Conservation (phyloP, 2,113 vertebrate species). For the Cettia cetti region DNA sequence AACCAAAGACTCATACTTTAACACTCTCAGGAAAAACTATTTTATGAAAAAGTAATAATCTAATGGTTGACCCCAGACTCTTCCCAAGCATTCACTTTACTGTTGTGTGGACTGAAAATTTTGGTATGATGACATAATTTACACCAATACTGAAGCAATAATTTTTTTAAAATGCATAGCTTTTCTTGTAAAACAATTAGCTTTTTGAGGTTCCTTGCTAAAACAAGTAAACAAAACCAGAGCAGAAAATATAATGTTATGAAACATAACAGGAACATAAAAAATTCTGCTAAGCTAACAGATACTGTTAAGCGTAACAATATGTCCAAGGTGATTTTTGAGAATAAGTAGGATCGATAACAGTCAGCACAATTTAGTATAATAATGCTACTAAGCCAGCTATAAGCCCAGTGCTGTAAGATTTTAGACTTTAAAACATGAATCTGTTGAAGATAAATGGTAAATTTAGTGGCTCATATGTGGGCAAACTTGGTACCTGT, state of each 20-base stretch:
- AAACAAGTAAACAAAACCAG: background rate
- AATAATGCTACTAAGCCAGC: background rate
- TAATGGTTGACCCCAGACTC: background rate
- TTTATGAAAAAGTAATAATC: background rate
- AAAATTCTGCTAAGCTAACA: background rate
- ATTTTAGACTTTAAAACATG: background rate
- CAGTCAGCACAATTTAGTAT: background rate
- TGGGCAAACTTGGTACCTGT: background rate
- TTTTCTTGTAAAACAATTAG: background rate
- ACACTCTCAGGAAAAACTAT: background rate
- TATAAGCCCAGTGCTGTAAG: background rate
- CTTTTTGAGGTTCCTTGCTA: background rate
- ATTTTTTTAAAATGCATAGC: background rate
- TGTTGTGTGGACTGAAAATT: background rate
- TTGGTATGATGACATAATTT: background rate
- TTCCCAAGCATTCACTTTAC: background rate
- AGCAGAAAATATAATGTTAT: background rate
- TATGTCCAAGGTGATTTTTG: background rate
- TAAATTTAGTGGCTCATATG: background rate
- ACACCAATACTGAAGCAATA: background rate
- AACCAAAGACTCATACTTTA: slow-evolving; percentile 48
- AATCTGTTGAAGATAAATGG: background rate
- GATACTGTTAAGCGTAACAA: background rate
- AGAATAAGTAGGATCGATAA: background rate
- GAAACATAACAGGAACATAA: background rate